Evolutionary conservation across 2,888 invertebrate species (phyloP).

Genomic region (Tethea ocularis): DNA sequence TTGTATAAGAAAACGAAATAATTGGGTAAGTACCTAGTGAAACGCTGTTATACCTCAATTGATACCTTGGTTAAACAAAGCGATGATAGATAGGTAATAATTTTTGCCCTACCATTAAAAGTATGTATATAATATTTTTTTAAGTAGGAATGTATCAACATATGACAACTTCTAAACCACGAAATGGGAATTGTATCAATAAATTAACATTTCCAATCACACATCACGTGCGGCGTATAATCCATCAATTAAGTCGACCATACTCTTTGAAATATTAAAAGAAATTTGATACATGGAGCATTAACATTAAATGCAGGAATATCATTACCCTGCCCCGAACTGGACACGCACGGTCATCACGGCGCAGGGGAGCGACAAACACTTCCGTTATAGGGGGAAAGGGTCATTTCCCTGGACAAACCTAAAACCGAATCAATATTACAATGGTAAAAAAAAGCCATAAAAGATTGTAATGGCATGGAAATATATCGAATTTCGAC

Average conservation of each 20-base stretch:
- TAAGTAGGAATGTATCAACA: too few species aligned
- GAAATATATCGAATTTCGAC: not conserved
- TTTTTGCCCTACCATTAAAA: too few species aligned
- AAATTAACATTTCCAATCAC: not conserved
- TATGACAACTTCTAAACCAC: not conserved
- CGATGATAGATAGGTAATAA: too few species aligned
- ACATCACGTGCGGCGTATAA: slow-evolving; percentile 9
- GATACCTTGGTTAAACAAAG: too few species aligned
- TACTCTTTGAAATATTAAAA: slow-evolving; percentile 17
- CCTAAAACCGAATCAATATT: slow-evolving; percentile 46
- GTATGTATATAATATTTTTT: too few species aligned
- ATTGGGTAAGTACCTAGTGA: too few species aligned
- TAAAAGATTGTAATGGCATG: not conserved
- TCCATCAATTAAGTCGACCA: not conserved
- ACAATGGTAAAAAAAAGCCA: slow-evolving; percentile 40
- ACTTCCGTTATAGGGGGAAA: slow-evolving; percentile 60
- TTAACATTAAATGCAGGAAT: slow-evolving; percentile 22
- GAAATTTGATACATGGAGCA: slow-evolving; percentile 38
- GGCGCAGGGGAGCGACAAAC: slow-evolving; percentile 40
- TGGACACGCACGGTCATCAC: slow-evolving; percentile 57
- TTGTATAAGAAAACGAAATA: too few species aligned
- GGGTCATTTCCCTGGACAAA: slow-evolving; percentile 51
- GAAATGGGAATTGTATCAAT: not conserved
- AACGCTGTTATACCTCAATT: too few species aligned
- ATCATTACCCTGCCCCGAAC: slow-evolving; percentile 20